Evolutionary conservation across 2,888 invertebrate species (phyloP).

Genomic region (Netelia virgata): DNA sequence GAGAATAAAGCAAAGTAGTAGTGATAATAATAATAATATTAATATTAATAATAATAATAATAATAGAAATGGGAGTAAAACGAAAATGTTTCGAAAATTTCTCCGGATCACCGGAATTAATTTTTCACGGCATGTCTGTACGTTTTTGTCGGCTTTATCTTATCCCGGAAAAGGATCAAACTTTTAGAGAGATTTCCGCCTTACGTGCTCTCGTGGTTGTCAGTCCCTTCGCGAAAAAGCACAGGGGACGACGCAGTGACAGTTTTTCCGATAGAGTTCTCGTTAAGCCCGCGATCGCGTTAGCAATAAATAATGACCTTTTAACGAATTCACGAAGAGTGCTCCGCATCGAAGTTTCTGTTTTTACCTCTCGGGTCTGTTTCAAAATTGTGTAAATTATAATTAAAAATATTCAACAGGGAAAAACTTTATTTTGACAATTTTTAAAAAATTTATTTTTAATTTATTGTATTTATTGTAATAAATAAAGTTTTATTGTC

Average conservation of each 20-base stretch:
- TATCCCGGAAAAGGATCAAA: too few relatives aligned
- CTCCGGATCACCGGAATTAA: too few relatives aligned
- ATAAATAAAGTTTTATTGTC: neutral
- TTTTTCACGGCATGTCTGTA: too few relatives aligned
- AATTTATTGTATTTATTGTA: neutral
- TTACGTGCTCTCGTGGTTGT: neutral
- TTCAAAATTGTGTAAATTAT: neutral
- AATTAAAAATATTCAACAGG: neutral
- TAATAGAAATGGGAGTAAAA: too few relatives aligned
- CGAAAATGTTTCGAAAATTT: too few relatives aligned
- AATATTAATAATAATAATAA: too few relatives aligned
- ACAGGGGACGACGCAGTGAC: neutral
- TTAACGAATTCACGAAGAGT: slow-evolving; percentile 10
- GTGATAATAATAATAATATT: too few relatives aligned
- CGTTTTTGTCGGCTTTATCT: too few relatives aligned
- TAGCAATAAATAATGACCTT: slow-evolving; percentile 38
- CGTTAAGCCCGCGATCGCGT: slow-evolving; percentile 12
- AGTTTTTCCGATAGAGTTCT: slow-evolving; percentile 25
- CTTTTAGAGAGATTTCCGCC: too few relatives aligned
- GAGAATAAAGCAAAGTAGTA: too few relatives aligned
- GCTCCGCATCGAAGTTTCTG: neutral
- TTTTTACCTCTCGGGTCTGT: neutral
- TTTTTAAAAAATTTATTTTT: neutral
- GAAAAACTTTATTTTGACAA: neutral
- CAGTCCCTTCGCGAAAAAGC: too few relatives aligned